Evolutionary conservation across 2,888 invertebrate species (phyloP), one percentile per base, ranked within the genome.

Genomic region (Eumacrocentrus americanus): DNA sequence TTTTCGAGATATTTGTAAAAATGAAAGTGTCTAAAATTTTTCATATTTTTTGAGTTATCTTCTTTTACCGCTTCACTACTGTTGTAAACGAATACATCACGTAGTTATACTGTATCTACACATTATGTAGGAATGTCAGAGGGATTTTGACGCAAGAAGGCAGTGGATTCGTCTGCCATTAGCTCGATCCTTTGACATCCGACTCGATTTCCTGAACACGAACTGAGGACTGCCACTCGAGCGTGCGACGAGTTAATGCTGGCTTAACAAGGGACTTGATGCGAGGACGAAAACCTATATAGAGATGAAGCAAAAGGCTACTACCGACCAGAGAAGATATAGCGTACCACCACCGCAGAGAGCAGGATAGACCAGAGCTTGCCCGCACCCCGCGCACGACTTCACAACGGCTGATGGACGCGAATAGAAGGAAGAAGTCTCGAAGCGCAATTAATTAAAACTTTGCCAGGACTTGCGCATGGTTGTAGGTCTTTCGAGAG

Each of bases 181-280:
- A 52, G 42, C 37, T n/a, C n/a, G 55, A 55, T 57, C 61, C 58
- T 66, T 64, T 66, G 66, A 63, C 63, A 63, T 66, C 62, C 62
- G 58, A 66, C 61, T 66, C 51, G 50, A 55, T 63, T 64, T 55
- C 35, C 47, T 48, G 47, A 42, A 47, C 7, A n/a, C n/a, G n/a
- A 59, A 51, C 42, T 14, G 20, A 25, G 38, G 52, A 38, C 48
- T 56, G 44, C 38, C 52, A 52, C 44, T 52, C 54, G 35, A 51
- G 38, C 20, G 50, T 53, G 34, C 37, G 63, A 62, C 54, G 59
- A 62, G 62, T 65, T 67, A 61, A 65, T 67, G 61, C 64, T 59
- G 62, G 60, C 65, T 63, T 65, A 64, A 64, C 63, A 64, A 61
- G 64, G 58, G 55, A 58, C 64, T 37, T 37, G 2, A 11, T 4